Evolutionary conservation across 2,888 invertebrate species (phyloP).

Genomic region (Troilus luridus): DNA sequence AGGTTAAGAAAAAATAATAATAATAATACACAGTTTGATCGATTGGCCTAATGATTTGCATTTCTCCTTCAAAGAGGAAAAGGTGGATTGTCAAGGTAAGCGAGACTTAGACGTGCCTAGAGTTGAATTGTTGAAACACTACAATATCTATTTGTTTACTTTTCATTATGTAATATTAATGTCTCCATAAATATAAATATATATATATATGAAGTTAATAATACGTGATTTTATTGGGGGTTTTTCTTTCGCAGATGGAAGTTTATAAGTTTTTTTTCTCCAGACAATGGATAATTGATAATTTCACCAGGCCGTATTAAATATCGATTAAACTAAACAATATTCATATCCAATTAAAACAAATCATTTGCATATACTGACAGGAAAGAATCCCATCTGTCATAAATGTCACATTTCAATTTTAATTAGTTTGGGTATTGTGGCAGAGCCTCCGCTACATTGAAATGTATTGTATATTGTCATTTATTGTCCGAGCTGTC

Average conservation of each 20-base stretch:
- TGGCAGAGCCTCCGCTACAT: neutral
- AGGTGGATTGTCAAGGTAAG: neutral
- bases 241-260: neutral
- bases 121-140: neutral
- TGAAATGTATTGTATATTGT: neutral
- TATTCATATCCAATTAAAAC: neutral
- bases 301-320: neutral
- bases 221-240: no score
- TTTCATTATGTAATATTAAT: no score
- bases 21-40: neutral
- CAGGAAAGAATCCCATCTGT: neutral
- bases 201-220: no score
- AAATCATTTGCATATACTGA: conserved; percentile 21
- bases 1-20: no score
- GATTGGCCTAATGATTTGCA: neutral
- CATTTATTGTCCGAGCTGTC: neutral
- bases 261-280: no score
- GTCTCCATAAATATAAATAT: no score
- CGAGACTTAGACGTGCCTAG: neutral
- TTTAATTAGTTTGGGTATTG: conserved; percentile 1
- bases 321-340: conserved; percentile 4
- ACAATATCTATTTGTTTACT: no score
- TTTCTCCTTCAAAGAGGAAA: neutral
- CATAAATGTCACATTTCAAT: conserved; percentile 9
- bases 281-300: conserved; percentile 7